A percentile compares a stretch with the other conserved stretches of the same genome.
phyloP scores from a whole-genome alignment of 2,888 invertebrate genomes.

The Steromphala cineraria region DNA sequence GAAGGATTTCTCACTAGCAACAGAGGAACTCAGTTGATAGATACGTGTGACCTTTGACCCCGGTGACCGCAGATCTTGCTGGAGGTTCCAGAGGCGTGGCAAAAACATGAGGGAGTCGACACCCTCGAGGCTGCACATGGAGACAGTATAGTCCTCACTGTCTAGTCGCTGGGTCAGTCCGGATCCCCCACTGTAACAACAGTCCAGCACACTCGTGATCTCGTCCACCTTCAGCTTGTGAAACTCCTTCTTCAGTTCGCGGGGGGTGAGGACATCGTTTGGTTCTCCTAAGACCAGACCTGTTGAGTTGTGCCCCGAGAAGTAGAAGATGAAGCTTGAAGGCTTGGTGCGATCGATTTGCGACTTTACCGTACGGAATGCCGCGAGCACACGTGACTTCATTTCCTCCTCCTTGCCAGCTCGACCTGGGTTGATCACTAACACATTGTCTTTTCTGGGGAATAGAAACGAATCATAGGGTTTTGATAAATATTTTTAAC shows the following conservation, averaged over 20 bases:
- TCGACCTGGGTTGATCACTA: background rate
- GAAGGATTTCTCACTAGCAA: background rate
- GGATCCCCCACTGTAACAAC: conserved; percentile 4
- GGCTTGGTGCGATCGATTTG: background rate
- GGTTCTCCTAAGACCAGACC: background rate
- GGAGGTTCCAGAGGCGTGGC: background rate
- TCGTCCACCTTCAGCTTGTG: background rate
- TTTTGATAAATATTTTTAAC: no score
- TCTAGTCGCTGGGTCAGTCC: background rate
- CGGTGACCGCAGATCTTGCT: background rate
- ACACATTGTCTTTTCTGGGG: background rate
- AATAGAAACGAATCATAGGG: background rate
- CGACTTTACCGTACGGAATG: background rate
- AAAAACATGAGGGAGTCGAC: background rate
- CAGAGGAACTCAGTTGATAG: background rate
- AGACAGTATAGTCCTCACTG: background rate
- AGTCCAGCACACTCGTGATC: background rate
- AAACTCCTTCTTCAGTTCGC: background rate
- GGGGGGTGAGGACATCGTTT: background rate
- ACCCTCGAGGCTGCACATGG: background rate
- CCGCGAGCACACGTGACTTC: background rate
- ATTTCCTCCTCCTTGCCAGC: background rate
- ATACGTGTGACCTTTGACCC: background rate
- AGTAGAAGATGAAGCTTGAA: background rate
- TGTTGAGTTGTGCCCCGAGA: background rate